phyloP scores from a whole-genome alignment of 2,113 vertebrate genomes.

The Takifugu flavidus region DNA sequence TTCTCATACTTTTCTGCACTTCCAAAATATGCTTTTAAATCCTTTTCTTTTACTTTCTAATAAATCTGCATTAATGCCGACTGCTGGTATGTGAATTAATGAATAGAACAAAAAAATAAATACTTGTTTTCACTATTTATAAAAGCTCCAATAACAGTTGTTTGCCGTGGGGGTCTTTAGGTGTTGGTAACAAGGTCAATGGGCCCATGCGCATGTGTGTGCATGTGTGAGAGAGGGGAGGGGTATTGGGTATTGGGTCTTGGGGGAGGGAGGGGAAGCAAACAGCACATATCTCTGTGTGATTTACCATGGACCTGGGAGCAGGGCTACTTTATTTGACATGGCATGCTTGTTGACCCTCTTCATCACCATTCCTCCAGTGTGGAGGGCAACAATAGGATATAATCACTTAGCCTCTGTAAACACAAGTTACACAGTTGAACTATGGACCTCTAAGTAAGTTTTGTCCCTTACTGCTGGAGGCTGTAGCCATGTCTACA shows the following conservation, averaged over 20 bases:
- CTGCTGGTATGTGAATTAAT: conserved; percentile 32
- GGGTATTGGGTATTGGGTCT: too few species aligned
- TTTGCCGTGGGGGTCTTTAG: too few species aligned
- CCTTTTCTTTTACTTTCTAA: conserved; percentile 30
- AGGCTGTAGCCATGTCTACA: conserved; percentile 29
- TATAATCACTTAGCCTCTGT: conserved; percentile 66
- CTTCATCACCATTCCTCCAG: conserved; percentile 47
- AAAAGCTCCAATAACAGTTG: conserved; percentile 15
- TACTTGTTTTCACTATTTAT: conserved; percentile 23
- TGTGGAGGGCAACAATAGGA: conserved; percentile 53
- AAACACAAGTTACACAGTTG: conserved; percentile 64
- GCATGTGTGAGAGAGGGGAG: neutral
- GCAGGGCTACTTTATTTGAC: conserved; percentile 52
- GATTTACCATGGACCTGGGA: conserved; percentile 8
- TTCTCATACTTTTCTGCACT: conserved; percentile 2
- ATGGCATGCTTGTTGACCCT: conserved; percentile 58
- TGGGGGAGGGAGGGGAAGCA: conserved; percentile 2
- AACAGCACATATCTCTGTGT: neutral
- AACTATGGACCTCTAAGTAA: conserved; percentile 49
- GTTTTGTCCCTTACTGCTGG: conserved; percentile 28
- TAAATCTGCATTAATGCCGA: conserved; percentile 28
- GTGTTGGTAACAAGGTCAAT: neutral
- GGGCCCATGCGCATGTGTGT: neutral
- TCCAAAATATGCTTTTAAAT: neutral
- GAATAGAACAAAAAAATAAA: conserved; percentile 24